Base-by-base conservation (phyloP, 2,888 invertebrate genomes). In the Rhodophaea formosa region DNA sequence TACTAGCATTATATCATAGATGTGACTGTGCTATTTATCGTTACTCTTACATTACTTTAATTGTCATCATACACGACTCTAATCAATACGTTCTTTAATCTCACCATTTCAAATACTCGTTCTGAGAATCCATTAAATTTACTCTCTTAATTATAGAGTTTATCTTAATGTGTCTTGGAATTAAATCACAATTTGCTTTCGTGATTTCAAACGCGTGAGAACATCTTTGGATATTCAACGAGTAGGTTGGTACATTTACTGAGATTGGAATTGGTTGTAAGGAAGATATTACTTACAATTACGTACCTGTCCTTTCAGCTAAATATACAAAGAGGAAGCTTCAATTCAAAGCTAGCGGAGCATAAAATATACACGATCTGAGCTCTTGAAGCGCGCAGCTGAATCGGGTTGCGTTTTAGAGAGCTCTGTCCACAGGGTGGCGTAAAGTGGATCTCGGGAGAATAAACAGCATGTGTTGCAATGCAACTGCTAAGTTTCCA, bases 351-450 rank as follows among this genome's bases (percentile, higher is more conserved):
- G 44, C 29, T 53, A 45, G 46, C 32, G 32, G 46, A 49, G 43
- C 53, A 53, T 53, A 23, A 39, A 56, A 53, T 51, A 59, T 53
- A 57, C 51, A 52, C 23, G 32, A 43, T 49, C 32, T 55, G 51
- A 55, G 55, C 51, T 52, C 53, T 53, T 51, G 53, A 60, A 60
- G 59, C 53, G 59, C 53, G 54, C 46, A 60, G 56, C 59, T 57
- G 65, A 61, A 62, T 55, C 62, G 56, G 66, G 66, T 64, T 66
- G 64, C 67, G 61, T 56, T 29, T 46, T 62, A 59, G 62, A 71
- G 70, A 66, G 70, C 69, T 66, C 44, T 65, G 66, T 68, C 68
- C 64, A 71, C 70, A 68, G 53, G 53, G 58, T 59, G 56, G 62
- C 63, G 57, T 63, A 62, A 67, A 69, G 65, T 64, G 62, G 65